These are phyloP conservation scores for Scytalopus superciliaris DNA, from an alignment of 2,113 vertebrate genomes.

Conservation along the genomic window DNA sequence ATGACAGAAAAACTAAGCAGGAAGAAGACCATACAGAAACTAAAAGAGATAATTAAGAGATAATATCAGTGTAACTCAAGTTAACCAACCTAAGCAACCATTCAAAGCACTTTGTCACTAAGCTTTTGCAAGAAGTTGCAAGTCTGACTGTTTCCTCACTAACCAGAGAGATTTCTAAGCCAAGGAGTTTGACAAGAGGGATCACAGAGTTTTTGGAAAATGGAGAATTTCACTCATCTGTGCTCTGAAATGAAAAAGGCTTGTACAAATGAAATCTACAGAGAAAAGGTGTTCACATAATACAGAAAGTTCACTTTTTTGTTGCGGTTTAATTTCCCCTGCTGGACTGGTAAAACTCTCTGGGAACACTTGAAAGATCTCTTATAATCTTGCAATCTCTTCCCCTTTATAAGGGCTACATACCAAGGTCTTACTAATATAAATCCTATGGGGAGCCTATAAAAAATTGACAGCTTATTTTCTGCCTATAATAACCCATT, in stretches of 20 bases:
- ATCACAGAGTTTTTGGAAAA: not conserved
- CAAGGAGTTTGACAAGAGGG: not conserved
- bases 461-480: not conserved
- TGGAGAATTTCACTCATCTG: not conserved
- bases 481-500: not conserved
- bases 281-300: not conserved
- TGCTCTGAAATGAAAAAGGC: not conserved
- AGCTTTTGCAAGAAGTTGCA: not conserved
- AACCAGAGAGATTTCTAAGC: not conserved
- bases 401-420: not conserved
- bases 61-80: not conserved
- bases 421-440: not conserved
- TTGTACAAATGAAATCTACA: not conserved
- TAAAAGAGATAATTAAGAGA: not conserved
- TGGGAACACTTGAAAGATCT: conserved; percentile 28
- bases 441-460: not conserved
- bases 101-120: not conserved
- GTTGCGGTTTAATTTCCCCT: conserved; percentile 18
- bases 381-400: conserved; percentile 17
- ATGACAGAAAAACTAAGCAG: not conserved
- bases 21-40: not conserved
- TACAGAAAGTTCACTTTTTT: not conserved
- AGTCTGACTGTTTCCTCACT: not conserved
- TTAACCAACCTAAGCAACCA: not conserved
- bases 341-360: conserved; percentile 6